Conservation (phyloP, 2,113 vertebrate species). For the Ibidorhyncha struthersii region DNA sequence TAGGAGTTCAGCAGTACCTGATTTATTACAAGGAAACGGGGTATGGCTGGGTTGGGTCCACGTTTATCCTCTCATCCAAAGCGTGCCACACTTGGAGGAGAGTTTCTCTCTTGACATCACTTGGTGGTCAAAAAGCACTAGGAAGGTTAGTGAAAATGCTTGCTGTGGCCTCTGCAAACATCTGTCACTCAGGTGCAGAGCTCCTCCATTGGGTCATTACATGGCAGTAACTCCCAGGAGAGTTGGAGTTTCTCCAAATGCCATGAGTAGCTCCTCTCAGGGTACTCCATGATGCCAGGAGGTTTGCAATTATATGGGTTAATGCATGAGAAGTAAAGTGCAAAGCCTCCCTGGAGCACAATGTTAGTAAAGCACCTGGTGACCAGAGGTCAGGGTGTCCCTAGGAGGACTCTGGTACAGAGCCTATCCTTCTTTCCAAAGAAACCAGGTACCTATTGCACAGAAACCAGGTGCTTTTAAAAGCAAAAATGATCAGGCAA, state of each 20-base stretch:
- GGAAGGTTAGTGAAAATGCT: not conserved
- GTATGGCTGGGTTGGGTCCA: not conserved
- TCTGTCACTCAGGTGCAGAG: not conserved
- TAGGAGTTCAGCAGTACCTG: not conserved
- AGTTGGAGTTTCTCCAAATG: not conserved
- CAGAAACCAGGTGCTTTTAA: not conserved
- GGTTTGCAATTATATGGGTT: not conserved
- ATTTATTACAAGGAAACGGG: not conserved
- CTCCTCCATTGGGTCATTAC: fast-evolving
- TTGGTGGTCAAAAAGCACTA: not conserved
- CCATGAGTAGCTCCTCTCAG: not conserved
- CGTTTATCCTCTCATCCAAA: not conserved
- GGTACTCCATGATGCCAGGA: not conserved
- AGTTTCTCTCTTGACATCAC: not conserved
- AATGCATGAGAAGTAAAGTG: not conserved
- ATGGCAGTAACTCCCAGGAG: not conserved
- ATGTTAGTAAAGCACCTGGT: not conserved
- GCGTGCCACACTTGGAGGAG: not conserved
- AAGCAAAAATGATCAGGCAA: not conserved
- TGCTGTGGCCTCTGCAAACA: not conserved
- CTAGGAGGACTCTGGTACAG: not conserved
- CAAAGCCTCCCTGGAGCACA: not conserved
- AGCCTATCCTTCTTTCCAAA: not conserved
- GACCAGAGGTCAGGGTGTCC: not conserved
- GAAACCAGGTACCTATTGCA: not conserved